phyloP scores from a whole-genome alignment of 2,888 invertebrate genomes.

The Clitarchus hookeri region DNA sequence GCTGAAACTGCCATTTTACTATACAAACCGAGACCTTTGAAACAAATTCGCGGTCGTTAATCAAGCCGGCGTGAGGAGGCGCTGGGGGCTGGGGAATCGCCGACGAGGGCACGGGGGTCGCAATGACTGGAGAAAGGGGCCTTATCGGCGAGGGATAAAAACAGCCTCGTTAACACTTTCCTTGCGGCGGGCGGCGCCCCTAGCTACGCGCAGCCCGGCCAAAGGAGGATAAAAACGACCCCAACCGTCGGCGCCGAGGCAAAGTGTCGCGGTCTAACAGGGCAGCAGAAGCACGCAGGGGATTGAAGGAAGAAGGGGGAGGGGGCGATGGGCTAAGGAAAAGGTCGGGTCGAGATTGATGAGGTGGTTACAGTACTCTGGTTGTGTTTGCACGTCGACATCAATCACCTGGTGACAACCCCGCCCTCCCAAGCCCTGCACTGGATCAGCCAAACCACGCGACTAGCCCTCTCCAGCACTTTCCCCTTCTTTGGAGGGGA shows the following conservation, averaged over 20 bases:
- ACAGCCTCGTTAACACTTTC: neutral
- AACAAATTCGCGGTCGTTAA: slow-evolving; percentile 14
- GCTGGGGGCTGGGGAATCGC: neutral
- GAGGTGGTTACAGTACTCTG: neutral
- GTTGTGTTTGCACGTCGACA: neutral
- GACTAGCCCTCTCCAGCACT: neutral
- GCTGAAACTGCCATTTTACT: neutral
- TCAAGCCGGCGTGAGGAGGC: neutral
- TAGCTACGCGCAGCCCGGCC: too few relatives aligned
- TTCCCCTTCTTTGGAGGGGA: too few relatives aligned
- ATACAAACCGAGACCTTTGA: neutral
- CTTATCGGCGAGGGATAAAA: neutral
- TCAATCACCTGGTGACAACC: neutral
- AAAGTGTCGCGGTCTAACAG: neutral
- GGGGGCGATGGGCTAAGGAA: neutral
- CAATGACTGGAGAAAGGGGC: neutral
- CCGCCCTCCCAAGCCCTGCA: neutral
- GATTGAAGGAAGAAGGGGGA: neutral
- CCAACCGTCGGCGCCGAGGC: neutral
- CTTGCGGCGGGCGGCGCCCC: neutral
- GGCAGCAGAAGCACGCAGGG: neutral
- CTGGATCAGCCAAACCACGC: neutral
- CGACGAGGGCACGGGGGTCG: neutral
- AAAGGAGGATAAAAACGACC: neutral
- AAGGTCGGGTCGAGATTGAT: slow-evolving; percentile 14